A percentile compares a stretch with the other conserved stretches of the same genome.
Conservation (phyloP, 2,113 vertebrate genomes). For the Ctenodactylus gundi region DNA sequence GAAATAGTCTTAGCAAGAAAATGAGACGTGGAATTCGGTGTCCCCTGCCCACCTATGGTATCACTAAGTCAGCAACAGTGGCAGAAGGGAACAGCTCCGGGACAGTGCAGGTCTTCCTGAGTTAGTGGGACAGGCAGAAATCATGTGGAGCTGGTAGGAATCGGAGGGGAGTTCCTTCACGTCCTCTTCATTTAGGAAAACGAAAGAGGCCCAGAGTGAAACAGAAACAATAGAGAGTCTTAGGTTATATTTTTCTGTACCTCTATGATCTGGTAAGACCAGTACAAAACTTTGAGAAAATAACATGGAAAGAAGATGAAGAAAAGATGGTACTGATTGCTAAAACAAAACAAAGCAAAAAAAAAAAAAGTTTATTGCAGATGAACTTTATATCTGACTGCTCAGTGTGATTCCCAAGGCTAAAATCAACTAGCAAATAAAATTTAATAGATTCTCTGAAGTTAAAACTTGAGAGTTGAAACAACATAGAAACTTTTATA, state of each 20-base stretch:
- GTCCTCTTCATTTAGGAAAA: too few species aligned
- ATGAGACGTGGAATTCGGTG: too few species aligned
- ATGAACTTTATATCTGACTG: constrained; percentile 26
- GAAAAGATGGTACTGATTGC: background rate
- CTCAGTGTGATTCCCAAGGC: constrained; percentile 8
- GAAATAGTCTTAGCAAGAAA: too few species aligned
- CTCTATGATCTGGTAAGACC: background rate
- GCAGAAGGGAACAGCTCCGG: too few species aligned
- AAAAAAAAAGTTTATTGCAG: background rate
- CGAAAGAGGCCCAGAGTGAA: too few species aligned
- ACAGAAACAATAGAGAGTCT: background rate
- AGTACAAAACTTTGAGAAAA: background rate
- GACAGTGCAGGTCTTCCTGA: too few species aligned
- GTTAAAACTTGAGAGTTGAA: background rate
- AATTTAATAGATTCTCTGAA: constrained; percentile 22
- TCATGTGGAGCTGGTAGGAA: too few species aligned
- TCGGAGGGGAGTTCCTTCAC: too few species aligned
- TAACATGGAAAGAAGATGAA: background rate
- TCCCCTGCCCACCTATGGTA: too few species aligned
- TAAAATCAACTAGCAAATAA: constrained; percentile 31
- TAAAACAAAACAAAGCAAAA: too few species aligned
- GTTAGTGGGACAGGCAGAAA: too few species aligned
- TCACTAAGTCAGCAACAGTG: too few species aligned
- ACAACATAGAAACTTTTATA: background rate
- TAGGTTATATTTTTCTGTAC: background rate